Percentiles rank a stretch among this genome's conserved stretches.
phyloP scores from a whole-genome alignment of 2,888 invertebrate species.

The Candidula unifasciata region DNA sequence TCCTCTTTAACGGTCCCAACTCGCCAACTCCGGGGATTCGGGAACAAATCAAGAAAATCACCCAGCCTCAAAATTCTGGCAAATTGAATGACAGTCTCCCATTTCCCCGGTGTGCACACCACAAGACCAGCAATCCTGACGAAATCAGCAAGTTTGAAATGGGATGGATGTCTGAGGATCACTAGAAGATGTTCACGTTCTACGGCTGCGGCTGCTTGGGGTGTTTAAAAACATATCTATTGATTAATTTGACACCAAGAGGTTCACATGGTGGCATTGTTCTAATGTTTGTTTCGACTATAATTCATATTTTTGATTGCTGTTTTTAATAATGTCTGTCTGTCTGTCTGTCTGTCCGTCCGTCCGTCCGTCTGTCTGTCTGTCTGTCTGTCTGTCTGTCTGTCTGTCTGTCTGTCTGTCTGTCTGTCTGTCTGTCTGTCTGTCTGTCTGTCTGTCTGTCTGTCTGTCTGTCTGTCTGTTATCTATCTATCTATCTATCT shows the following conservation, averaged over 20 bases:
- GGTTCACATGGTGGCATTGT: neutral
- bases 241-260: neutral
- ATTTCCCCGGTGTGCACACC: conserved; percentile 24
- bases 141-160: conserved; percentile 37
- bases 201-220: neutral
- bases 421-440: too few relatives aligned
- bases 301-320: too few relatives aligned
- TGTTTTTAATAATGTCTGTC: too few relatives aligned
- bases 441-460: too few relatives aligned
- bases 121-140: conserved; percentile 32
- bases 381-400: too few relatives aligned
- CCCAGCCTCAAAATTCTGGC: conserved; percentile 32
- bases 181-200: neutral
- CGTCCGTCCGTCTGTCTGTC: conserved; percentile 20
- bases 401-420: too few relatives aligned
- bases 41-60: conserved; percentile 36
- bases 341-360: conserved; percentile 29
- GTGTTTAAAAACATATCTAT: conserved; percentile 3
- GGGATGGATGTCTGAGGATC: conserved; percentile 28
- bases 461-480: too few relatives aligned
- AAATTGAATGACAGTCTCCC: conserved; percentile 35
- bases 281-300: neutral
- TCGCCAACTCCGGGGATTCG: conserved; percentile 1
- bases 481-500: too few relatives aligned
- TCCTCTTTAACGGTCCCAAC: neutral